Evolutionary conservation across 92 coral and sea anemone genomes (phyloP), one percentile per base, ranked within the genome.

Genomic region (Epizoanthus scotinus): DNA sequence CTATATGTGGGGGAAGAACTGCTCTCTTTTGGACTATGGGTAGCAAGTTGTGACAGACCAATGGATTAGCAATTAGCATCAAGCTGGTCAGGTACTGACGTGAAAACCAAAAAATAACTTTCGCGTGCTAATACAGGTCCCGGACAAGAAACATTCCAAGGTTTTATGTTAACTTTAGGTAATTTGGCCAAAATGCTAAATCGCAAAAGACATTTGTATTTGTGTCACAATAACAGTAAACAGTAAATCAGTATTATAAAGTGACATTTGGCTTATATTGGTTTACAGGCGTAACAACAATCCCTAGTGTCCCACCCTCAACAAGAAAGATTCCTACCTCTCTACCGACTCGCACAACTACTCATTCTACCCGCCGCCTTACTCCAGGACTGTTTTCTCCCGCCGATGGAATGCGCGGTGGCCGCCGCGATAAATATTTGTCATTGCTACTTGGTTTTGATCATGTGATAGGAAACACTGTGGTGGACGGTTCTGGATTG

Each of bases 391-490:
- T 53, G 44, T 47, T 28, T 31, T 18, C 63, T 8, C 38, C 59
- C 25, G 59, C 57, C 26, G 27, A 53, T 26, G 85, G 36, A 27
- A 79, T 52, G 29, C 80, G 79, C 24, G 65, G 68, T 4, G 85
- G 68, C 78, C 63, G 62, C 70, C 85, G 85, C 24, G 74, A 84
- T 3, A 90, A 84, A 71, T 73, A 87, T 54, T 88, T 95, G 68
- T 91, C 97, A 17, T 61, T 95, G 61, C 93, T 91, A 78, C 84
- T 93, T 63, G 99, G 99, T n/a, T 95, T 95, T 82, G 98, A 93
- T 67, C 95, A 93, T 84, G 91, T 95, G 72, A 85, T 90, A 26
- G 91, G 91, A 9, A 84, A 91, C 40, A 82, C 89, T 67, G 94
- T 90, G 40, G 88, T 90, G 2, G 97, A 92, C 65, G 96, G 96